Evolutionary conservation across 2,797 vertebrate genomes (phyloP), one percentile per base, ranked within the genome.

Genomic region (Ispidina lecontei): DNA sequence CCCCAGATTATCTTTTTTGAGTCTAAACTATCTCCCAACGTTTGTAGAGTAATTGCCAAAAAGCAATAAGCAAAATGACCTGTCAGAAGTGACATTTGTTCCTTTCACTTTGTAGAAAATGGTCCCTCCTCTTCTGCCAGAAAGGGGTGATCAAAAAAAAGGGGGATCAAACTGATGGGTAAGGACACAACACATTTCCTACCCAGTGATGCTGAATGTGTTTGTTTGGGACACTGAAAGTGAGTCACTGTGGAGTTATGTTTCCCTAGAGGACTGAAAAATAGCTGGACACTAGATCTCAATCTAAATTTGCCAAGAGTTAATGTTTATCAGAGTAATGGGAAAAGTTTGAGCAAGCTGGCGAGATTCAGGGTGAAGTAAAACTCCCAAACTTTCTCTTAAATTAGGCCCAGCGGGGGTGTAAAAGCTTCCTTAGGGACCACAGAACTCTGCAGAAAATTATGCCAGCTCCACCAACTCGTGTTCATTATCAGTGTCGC

Each of bases 381-480:
- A 0, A 94, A 93, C 91, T 95, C 95, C 89, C 87, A 47, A 95
- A 94, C 84, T 86, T 90, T 91, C 77, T 49, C 82, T 47, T 75
- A 93, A 95, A 95, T 94, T 92, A 91, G 64, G 49, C 96, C 71
- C 94, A 2, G 96, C 8, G 93, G 93, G 88, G 96, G 96, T 28
- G 96, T 94, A 91, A 71, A 91, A 91, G 84, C 89, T 68, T 94
- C 90, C 89, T 41, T 52, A 52, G 95, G 91, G 95, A 95, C 63
- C 82, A 4, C 29, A 4, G 87, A 77, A 78, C 84, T 64, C 77
- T 22, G 93, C 87, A 33, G 90, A 14, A 20, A 92, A 44, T 26
- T 84, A 35, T 86, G 84, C 83, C 96, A 88, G 94, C 80, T 95
- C 95, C 94, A 92, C 95, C 94, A 91, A 94, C 96, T 91, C 91